Conservation (phyloP, 2,797 vertebrate genomes). For the Streptopelia turtur region DNA sequence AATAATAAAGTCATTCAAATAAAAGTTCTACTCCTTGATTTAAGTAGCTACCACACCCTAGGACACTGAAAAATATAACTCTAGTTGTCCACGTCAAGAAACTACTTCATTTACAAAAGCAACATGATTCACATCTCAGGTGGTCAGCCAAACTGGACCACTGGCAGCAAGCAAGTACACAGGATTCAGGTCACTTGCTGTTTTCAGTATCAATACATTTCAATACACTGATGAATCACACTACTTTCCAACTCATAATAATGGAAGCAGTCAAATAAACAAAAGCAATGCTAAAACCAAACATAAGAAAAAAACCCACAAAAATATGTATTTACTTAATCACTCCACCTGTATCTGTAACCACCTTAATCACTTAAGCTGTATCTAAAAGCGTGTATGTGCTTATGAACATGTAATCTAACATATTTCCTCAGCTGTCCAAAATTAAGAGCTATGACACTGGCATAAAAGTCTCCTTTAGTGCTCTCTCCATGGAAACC, state of each 20-base stretch:
- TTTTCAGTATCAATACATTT: background rate
- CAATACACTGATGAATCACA: background rate
- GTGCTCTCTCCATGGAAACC: slow-evolving; percentile 50
- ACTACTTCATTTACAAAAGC: background rate
- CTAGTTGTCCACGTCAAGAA: background rate
- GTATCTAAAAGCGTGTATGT: fast-evolving
- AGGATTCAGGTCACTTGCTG: background rate
- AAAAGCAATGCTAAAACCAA: background rate
- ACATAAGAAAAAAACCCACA: background rate
- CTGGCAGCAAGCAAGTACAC: background rate
- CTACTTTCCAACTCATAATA: background rate
- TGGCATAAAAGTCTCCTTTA: background rate
- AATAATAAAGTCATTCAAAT: background rate
- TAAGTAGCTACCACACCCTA: background rate
- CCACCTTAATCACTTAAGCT: background rate
- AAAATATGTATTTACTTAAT: background rate
- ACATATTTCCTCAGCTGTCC: fast-evolving
- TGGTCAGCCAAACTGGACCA: background rate
- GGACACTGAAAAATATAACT: background rate
- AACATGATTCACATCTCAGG: background rate
- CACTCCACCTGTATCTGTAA: background rate
- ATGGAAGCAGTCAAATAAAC: background rate
- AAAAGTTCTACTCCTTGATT: background rate
- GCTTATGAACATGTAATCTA: background rate
- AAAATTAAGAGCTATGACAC: background rate